Evolutionary conservation across 2,797 vertebrate species (phyloP).

Genomic region (Siniperca undulata): DNA sequence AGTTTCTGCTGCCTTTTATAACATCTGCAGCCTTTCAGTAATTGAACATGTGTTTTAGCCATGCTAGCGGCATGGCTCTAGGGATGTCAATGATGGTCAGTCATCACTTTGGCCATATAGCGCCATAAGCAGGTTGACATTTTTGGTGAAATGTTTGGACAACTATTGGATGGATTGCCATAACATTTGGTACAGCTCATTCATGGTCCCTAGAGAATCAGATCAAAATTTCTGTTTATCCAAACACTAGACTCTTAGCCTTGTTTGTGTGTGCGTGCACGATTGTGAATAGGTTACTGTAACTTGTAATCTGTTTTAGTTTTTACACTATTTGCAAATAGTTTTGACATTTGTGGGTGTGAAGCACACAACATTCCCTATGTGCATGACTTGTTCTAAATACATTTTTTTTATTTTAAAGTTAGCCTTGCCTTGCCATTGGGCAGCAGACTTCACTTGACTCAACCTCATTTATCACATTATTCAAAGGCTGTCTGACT

Average conservation of each 20-base stretch:
- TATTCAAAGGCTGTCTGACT: constrained; percentile 14
- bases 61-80: background rate
- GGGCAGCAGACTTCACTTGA: background rate
- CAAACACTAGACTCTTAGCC: no score
- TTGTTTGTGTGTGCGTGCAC: no score
- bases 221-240: background rate
- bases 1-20: background rate
- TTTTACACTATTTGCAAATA: background rate
- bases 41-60: background rate
- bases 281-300: background rate
- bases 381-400: background rate
- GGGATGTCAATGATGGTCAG: background rate
- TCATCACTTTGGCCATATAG: background rate
- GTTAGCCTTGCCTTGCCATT: background rate
- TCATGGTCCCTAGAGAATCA: background rate
- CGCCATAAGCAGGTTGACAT: background rate
- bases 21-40: background rate
- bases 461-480: constrained; percentile 3
- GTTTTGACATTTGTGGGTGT: background rate
- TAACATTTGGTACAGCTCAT: background rate
- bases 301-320: background rate
- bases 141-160: constrained; percentile 1
- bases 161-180: background rate
- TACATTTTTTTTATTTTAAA: background rate
- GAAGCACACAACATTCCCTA: background rate